Evolutionary conservation across 2,888 invertebrate genomes (phyloP).

Genomic region (Dione juno): DNA sequence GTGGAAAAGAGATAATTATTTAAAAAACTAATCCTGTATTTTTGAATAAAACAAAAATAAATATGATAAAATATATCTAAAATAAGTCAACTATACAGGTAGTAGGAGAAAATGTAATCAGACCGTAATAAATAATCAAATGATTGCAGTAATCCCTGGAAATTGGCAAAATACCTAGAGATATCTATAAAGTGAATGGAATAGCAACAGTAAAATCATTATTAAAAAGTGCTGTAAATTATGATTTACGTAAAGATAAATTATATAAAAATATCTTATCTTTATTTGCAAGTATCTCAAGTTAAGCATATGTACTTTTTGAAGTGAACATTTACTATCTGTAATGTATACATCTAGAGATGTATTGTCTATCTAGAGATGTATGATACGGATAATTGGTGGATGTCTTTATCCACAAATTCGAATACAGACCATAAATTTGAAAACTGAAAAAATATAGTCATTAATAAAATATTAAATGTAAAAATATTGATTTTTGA

Average conservation of each 20-base stretch:
- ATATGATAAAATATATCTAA: neutral
- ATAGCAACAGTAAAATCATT: neutral
- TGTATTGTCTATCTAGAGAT: too few relatives aligned
- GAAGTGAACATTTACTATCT: too few relatives aligned
- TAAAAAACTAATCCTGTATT: neutral
- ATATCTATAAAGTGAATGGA: neutral
- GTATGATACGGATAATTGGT: too few relatives aligned
- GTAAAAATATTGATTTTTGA: too few relatives aligned
- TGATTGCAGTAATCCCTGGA: neutral
- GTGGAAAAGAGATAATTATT: neutral
- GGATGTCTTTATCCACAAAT: too few relatives aligned
- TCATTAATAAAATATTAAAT: too few relatives aligned
- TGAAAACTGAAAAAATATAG: too few relatives aligned
- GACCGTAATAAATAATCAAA: neutral
- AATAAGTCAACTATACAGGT: neutral
- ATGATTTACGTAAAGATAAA: neutral
- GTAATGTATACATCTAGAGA: too few relatives aligned
- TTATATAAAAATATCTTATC: too few relatives aligned
- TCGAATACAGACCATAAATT: too few relatives aligned
- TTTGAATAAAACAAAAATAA: neutral
- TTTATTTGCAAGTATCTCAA: too few relatives aligned
- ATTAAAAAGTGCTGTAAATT: neutral
- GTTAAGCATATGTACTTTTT: too few relatives aligned
- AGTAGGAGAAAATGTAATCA: neutral
- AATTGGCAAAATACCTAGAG: slow-evolving; percentile 10